Base-by-base conservation (phyloP, 2,888 invertebrate genomes). In the Zele albiditarsus region DNA sequence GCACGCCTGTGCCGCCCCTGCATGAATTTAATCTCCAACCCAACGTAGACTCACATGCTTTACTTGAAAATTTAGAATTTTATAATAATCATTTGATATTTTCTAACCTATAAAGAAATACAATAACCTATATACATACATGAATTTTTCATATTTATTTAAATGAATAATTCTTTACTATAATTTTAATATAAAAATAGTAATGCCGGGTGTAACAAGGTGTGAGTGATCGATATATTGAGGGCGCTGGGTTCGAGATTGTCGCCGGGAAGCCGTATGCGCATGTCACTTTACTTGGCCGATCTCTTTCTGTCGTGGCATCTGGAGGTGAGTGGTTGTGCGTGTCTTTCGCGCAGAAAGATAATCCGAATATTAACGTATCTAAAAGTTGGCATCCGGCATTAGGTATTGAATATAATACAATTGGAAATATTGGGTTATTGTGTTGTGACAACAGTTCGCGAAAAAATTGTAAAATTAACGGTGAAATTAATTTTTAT, bases 251-350 rank as follows among this genome's bases (percentile, higher is more conserved):
- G 53, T 80, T 80, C 81, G 86, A 84, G 82, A 72, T 79, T 84
- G 72, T 70, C 74, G 75, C 75, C 79, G 80, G 77, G 82, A 81
- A 84, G 84, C 78, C 83, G 84, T 84, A 83, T 83, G 87, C 89
- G 88, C 88, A 88, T 87, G 88, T 88, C 88, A 84, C 84, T 84
- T 84, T 76, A 81, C 80, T 85, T 79, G 85, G 80, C 82, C 86
- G 86, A 84, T 87, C 87, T 89, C 89, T 89, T 89, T 89, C 89
- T 88, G 88, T 87, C 85, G 88, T 88, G 84, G 89, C 87, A 86
- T 86, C 87, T 87, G 83, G 85, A 89, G 89, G 89, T 89, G 89
- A 89, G 89, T 88, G 88, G 88, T 87, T 82, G 88, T 85, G 82
- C 74, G 80, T 80, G 81, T 60, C 75, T 77, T 78, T 79, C 77